phyloP scores from a whole-genome alignment of 2,113 vertebrate species.

The Ginglymostoma cirratum region DNA sequence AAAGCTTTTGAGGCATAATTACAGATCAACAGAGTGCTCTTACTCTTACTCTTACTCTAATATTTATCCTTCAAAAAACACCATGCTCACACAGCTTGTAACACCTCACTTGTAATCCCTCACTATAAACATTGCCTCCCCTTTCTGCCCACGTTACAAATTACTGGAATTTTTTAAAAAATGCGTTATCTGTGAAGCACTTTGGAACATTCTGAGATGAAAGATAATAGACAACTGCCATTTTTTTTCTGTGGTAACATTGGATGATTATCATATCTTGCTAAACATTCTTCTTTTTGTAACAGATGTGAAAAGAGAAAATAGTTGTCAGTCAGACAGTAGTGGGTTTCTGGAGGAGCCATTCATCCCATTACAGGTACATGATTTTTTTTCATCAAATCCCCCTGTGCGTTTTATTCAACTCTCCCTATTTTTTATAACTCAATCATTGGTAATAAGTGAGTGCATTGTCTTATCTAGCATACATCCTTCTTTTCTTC shows the following conservation, averaged over 20 bases:
- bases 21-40: not conserved
- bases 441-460: no score
- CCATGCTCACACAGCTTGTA: not conserved
- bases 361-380: conserved; percentile 47
- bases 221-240: not conserved
- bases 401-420: no score
- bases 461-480: no score
- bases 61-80: not conserved
- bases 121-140: not conserved
- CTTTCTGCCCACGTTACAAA: not conserved
- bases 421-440: no score
- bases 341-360: conserved; percentile 70
- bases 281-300: not conserved
- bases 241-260: no score
- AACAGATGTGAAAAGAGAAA: conserved; percentile 53
- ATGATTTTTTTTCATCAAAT: not conserved
- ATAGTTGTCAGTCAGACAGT: conserved; percentile 72
- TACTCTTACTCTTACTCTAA: not conserved
- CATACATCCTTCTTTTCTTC: no score
- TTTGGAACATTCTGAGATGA: not conserved
- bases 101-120: not conserved
- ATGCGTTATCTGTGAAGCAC: not conserved
- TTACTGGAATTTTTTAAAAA: not conserved
- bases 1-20: not conserved
- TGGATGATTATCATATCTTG: not conserved